phyloP scores from a whole-genome alignment of 2,113 vertebrate genomes.

The Meleagris gallopavo region DNA sequence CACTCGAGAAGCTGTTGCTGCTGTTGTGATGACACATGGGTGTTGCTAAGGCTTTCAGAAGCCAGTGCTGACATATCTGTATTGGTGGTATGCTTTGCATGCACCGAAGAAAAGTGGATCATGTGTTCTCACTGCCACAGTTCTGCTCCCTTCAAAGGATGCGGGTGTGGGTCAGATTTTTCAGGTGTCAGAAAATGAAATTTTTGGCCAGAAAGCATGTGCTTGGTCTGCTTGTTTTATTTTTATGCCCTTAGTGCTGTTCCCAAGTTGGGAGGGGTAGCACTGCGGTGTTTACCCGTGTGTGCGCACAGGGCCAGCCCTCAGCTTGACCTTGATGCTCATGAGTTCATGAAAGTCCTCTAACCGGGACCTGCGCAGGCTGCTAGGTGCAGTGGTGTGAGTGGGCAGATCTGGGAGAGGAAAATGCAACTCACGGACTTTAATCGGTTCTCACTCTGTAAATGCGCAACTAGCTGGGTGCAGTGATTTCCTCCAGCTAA shows the following conservation, averaged over 20 bases:
- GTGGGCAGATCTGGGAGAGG: neutral
- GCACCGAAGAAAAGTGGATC: neutral
- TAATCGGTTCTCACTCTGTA: neutral
- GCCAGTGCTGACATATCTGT: neutral
- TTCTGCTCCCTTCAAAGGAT: neutral
- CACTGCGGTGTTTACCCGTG: neutral
- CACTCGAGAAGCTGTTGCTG: neutral
- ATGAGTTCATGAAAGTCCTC: neutral
- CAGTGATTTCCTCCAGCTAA: neutral
- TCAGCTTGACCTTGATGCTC: conserved; percentile 31
- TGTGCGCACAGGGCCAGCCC: neutral
- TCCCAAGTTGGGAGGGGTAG: neutral
- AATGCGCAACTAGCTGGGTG: accelerated
- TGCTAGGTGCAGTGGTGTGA: neutral
- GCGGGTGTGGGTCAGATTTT: neutral
- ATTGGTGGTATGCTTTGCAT: neutral
- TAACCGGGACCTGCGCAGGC: neutral
- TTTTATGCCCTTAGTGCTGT: neutral
- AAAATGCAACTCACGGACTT: neutral
- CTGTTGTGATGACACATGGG: neutral
- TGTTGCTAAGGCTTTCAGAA: conserved; percentile 23
- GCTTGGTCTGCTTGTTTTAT: accelerated
- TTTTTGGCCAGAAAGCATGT: neutral
- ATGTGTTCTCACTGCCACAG: accelerated
- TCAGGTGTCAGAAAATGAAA: neutral